Base-by-base conservation (phyloP, 1,140 invertebrate species). In the Aphelenchoides fujianensis region DNA sequence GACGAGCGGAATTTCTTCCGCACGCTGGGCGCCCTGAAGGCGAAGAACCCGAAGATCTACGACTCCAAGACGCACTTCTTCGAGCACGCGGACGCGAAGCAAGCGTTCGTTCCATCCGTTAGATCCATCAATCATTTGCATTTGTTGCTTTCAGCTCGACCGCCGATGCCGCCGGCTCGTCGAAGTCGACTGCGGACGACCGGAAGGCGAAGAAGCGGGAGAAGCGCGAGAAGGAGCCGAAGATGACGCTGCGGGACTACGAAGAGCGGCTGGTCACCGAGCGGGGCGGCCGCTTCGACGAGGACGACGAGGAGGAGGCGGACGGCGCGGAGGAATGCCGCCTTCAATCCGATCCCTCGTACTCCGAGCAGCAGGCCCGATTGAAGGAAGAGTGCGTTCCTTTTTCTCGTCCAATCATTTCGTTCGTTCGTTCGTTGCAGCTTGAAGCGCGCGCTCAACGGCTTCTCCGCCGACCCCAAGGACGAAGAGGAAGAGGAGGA, bases 31-130 rank as follows among this genome's bases (percentile, higher is more conserved):
- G 90, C 88, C 69, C 84, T 97, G 3, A 96, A 95, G 84, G 91
- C 89, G 34, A 92, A 92, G 85, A 91, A 95, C 87, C 91, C 93
- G 0, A 88, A 88, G 76, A 94, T 95, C 74, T 95, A 95, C 86
- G 88, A 95, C 78, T 87, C 89, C 63, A 88, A 89, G 71, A 86
- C 88, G 9, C 89, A 87, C 54, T 95, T 92, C 83, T 95, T 94
- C 85, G 84, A 88, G 72, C 83, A 88, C 28, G 75, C 75, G 9
- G 32, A 52, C 57, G 31, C 76, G 74, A n/a, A 52, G 32, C n/a
- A n/a, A n/a, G 36, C 55, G n/a, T 7, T 23, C 1, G 27, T 68
- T 7, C 32, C 16, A 63, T n/a, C 23, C 12, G n/a, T n/a, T n/a
- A n/a, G n/a, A n/a, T n/a, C n/a, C n/a, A n/a, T n/a, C n/a, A n/a